Base-by-base conservation (phyloP, 2,888 invertebrate genomes). In the Branchinecta sandiegonensis region DNA sequence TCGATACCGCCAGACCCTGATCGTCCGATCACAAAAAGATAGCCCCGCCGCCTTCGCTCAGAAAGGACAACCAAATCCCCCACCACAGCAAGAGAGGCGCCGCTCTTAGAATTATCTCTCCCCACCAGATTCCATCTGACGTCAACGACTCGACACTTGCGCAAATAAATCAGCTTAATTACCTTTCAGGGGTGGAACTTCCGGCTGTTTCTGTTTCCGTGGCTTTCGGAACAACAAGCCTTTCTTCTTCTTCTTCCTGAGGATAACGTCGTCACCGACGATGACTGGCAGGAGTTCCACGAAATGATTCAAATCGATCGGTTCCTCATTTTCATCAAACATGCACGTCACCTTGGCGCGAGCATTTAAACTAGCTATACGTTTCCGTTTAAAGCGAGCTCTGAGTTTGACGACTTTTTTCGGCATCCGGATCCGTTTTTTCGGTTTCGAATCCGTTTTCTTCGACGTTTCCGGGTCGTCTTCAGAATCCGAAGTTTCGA, bases 161-260 rank as follows among this genome's bases (percentile, higher is more conserved):
- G 37, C 37, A 37, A 37, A 37, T 37, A 37, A 37, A 37, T 37
- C 37, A 37, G 37, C 37, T 37, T 23, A 17, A 56, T 56, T 56
- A 56, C 63, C 63, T 56, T 56, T 56, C 14, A 56, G 63, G 14
- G n/a, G 63, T 17, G 63, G 63, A n/a, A 23, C 63, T 56, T 56
- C 63, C 63, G 63, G 63, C 23, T 56, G 63, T 17, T 23, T n/a
- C 23, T 10, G 63, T 56, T 56, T 56, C 63, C 63, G 63, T 23
- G 14, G 63, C 23, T 23, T 56, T 23, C n/a, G n/a, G 14, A 56
- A 17, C 14, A 56, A 56, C 63, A 56, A n/a, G 23, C 63, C 63
- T 56, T 56, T 56, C 63, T 56, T 56, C 63, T 56, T 56, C 23
- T 56, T 56, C 63, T 56, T 56, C 63, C 63, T 56, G 63, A 56